Conservation (phyloP, 1,140 invertebrate genomes). For the Drosophila albomicans region DNA sequence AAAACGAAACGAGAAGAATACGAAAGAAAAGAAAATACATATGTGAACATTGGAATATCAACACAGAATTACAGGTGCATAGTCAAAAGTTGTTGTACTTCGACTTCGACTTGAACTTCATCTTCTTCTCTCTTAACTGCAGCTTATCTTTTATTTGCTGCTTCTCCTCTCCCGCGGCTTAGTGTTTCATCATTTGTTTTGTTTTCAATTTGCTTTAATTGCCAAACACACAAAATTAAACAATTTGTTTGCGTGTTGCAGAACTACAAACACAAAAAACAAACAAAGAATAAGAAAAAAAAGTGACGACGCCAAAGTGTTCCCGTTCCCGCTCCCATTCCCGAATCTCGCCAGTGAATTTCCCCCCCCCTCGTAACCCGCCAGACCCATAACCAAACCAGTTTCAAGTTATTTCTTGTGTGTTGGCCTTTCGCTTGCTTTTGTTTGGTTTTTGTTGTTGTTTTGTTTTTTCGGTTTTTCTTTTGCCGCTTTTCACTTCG, state of each 20-base stretch:
- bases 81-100: constrained; percentile 27
- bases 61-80: constrained; percentile 52
- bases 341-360: constrained; percentile 10
- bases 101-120: not conserved
- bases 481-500: constrained; percentile 53
- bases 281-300: constrained; percentile 39
- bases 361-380: constrained; percentile 9
- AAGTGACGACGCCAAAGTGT: constrained; percentile 23
- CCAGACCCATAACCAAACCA: constrained; percentile 65
- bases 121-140: constrained; percentile 12
- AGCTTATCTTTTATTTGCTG: constrained; percentile 10
- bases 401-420: constrained; percentile 67
- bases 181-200: constrained; percentile 34
- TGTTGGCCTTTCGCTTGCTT: constrained; percentile 60
- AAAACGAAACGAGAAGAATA: constrained; percentile 25
- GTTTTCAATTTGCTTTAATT: constrained; percentile 72
- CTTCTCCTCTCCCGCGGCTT: not conserved
- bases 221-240: constrained; percentile 68
- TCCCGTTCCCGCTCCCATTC: constrained; percentile 14
- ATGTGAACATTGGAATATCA: not conserved
- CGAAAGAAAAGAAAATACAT: not conserved
- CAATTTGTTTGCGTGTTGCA: constrained; percentile 54
- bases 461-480: constrained; percentile 20
- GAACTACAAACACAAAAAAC: constrained; percentile 18
- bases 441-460: constrained; percentile 30